phyloP scores from a whole-genome alignment of 2,888 invertebrate genomes.

The Griposia aprilina region DNA sequence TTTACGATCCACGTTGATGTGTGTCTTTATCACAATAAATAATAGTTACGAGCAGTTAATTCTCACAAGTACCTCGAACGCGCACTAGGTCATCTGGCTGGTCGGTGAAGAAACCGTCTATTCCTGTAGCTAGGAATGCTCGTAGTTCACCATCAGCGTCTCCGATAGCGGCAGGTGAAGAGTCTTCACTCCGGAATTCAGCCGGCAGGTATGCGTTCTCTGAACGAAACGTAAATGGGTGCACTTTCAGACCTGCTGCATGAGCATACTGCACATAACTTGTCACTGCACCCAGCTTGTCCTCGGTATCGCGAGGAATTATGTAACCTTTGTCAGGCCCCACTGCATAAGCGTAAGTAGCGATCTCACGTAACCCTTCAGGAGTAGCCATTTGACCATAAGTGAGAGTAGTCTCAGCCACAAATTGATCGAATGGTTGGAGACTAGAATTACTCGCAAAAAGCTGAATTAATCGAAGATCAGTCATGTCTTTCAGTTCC shows the following conservation, averaged over 20 bases:
- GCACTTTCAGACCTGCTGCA: constrained; percentile 83
- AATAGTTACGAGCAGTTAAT: constrained; percentile 27
- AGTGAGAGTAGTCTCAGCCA: constrained; percentile 77
- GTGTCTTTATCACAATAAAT: constrained; percentile 36
- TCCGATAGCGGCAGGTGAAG: constrained; percentile 76
- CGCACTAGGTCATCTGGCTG: constrained; percentile 83
- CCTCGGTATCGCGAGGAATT: constrained; percentile 79
- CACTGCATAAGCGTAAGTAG: constrained; percentile 84
- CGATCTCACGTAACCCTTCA: constrained; percentile 82
- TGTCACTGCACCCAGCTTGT: constrained; percentile 77
- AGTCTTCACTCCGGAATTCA: constrained; percentile 78
- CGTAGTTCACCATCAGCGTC: constrained; percentile 79
- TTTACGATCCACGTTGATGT: constrained; percentile 29
- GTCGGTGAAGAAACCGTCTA: constrained; percentile 85
- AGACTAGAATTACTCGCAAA: constrained; percentile 63
- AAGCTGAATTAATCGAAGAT: constrained; percentile 82
- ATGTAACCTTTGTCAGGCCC: constrained; percentile 85
- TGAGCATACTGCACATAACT: constrained; percentile 83
- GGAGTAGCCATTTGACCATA: constrained; percentile 84
- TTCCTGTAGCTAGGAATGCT: constrained; percentile 81
- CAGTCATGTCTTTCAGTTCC: constrained; percentile 81
- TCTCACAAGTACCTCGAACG: constrained; percentile 73
- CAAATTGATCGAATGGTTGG: constrained; percentile 81
- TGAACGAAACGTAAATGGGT: constrained; percentile 86
- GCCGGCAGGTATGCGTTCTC: constrained; percentile 82